A percentile compares a stretch with the other conserved stretches of the same genome.
Evolutionary conservation across 2,797 vertebrate species (phyloP).

Genomic region (Loris lydekkerianus): DNA sequence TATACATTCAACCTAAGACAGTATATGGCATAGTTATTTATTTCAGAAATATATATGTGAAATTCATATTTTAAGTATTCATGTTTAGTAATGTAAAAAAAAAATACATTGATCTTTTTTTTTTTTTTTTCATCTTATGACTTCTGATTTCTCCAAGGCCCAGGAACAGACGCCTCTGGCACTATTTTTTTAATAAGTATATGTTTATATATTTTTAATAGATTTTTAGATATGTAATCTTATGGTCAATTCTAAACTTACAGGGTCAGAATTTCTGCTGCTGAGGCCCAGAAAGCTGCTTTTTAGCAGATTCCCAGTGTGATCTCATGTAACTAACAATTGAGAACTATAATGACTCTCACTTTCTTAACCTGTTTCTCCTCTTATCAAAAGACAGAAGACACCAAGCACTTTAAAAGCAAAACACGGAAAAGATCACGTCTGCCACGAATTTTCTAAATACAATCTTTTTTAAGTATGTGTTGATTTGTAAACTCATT

Average conservation of each 20-base stretch:
- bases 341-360: conserved; percentile 16
- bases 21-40: not conserved
- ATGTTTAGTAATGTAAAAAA: conserved; percentile 54
- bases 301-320: conserved; percentile 39
- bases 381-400: conserved; percentile 58
- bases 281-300: not conserved
- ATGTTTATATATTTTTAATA: not conserved
- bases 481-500: conserved; percentile 74
- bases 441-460: conserved; percentile 72
- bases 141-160: conserved; percentile 33
- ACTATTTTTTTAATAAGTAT: not conserved
- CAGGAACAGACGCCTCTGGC: not conserved
- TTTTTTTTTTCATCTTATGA: not conserved
- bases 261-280: conserved; percentile 38
- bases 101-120: not conserved
- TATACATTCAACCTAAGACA: not conserved
- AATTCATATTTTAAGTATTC: not conserved
- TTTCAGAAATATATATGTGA: not conserved
- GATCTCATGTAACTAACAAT: conserved; percentile 65
- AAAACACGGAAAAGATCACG: conserved; percentile 61
- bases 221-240: not conserved
- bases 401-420: conserved; percentile 64
- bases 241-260: conserved; percentile 46
- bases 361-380: conserved; percentile 29
- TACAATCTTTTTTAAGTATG: conserved; percentile 63